Evolutionary conservation across 2,888 invertebrate genomes (phyloP), one percentile per base, ranked within the genome.

Genomic region (Furcula furcula): DNA sequence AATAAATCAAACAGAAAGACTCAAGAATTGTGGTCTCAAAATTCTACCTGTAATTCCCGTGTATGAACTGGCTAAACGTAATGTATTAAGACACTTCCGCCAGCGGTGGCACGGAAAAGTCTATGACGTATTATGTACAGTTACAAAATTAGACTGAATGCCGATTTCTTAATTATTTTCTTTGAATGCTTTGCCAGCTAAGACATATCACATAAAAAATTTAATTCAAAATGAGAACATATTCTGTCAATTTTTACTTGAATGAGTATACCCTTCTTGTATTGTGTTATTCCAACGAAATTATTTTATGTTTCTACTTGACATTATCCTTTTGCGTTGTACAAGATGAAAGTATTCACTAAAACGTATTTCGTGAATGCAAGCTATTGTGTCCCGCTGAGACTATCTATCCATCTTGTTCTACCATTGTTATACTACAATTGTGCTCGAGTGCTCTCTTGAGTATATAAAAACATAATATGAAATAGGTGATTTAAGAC

Each of bases 351-450:
- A 28, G 28, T 28, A 28, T 28, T 28, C 28, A 18, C 18, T 10
- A 28, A 28, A 28, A 28, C 11, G 28, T 26, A 9, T 28, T 28
- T 28, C 11, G 18, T 28, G 28, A 28, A 28, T 18, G 28, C 28
- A 28, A 27, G 16, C 28, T 7, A 28, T 28, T 28, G 28, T 28
- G 28, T 9, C 11, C n/a, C 11, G 28, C 10, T 13, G 26, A 13
- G 28, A 18, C 10, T 18, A 28, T 28, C 28, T 10, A 15, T 27
- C 27, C 18, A 28, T 18, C 11, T 18, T 18, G 28, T 10, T 18
- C 28, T 10, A 9, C 26, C 14, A 18, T 28, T 18, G 28, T 18
- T 16, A 7, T 16, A 2, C 4, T 6, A 23, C 23, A 10, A 18
- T 28, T 28, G 18, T 18, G 10, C 11, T 28, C 16, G 2, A 27